Base-by-base conservation (phyloP, 1,140 invertebrate species). In the Rhizoglyphus robini region DNA sequence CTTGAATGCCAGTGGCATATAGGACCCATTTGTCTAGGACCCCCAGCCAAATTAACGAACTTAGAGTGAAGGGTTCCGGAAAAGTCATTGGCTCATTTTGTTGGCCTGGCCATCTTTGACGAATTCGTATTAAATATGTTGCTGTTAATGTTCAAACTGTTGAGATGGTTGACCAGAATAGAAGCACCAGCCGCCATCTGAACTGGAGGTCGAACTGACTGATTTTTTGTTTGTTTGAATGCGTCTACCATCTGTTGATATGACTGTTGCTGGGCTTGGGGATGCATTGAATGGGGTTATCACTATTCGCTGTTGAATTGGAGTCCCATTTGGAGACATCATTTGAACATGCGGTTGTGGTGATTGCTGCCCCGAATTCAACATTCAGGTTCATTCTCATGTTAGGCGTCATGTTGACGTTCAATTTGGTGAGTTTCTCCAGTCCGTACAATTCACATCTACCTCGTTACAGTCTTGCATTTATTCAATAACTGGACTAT, bases 191-290 rank as follows among this genome's bases (percentile, higher is more conserved):
- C n/a, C n/a, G n/a, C n/a, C 60, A 59, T 68, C 41, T n/a, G 23
- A 30, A 61, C 25, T 63, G 47, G 61, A 13, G 46, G 47, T 4
- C 61, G 54, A 18, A 49, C 27, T 4, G 32, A 20, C 27, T 20
- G n/a, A n/a, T n/a, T 46, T 38, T 65, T 57, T 49, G 63, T 57
- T 23, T 18, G 65, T 29, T 27, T 25, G 64, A 60, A n/a, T 67
- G 69, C 4, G 54, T 49, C 32, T 63, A 18, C n/a, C n/a, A n/a
- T n/a, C n/a, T n/a, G 11, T 5, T 68, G 66, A 66, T 60, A 70
- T 30, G 67, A 65, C 29, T 60, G 58, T 15, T 60, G 4, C 29
- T 60, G 58, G n/a, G n/a, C n/a, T 46, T 63, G 61, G 29, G 25
- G 20, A 46, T 15, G 15, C 27, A 47, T 30, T 23, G 23, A 11